Conservation (phyloP, 2,797 vertebrate genomes). For the Sebastolobus alascanus region DNA sequence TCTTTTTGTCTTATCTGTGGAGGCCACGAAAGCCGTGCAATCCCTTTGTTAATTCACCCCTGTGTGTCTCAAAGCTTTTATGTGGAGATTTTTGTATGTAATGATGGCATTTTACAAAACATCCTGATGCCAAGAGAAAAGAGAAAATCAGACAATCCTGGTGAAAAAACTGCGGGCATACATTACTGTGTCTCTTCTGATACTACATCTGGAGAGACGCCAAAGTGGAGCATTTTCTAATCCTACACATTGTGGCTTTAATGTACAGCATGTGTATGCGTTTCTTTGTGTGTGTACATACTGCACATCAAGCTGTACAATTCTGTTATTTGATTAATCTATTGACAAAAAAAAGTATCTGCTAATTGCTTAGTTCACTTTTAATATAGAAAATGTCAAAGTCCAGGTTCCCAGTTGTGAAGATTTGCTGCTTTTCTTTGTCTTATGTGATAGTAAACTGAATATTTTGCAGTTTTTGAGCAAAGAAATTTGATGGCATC, state of each 20-base stretch:
- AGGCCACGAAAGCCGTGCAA: background rate
- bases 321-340: background rate
- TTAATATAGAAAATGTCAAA: background rate
- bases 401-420: background rate
- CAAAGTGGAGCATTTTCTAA: background rate
- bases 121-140: background rate
- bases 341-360: background rate
- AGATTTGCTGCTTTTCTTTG: background rate
- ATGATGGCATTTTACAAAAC: background rate
- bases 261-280: background rate
- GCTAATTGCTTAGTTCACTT: background rate
- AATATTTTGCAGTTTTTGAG: background rate
- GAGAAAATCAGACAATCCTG: background rate
- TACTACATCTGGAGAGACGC: background rate
- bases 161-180: background rate
- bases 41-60: background rate
- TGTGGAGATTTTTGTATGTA: background rate
- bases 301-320: background rate
- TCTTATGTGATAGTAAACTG: background rate
- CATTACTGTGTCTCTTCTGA: background rate
- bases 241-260: background rate
- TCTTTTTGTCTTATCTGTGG: background rate
- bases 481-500: background rate
- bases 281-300: background rate
- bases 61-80: background rate